Evolutionary conservation across 2,113 vertebrate species (phyloP).

Genomic region (Platanista minor): DNA sequence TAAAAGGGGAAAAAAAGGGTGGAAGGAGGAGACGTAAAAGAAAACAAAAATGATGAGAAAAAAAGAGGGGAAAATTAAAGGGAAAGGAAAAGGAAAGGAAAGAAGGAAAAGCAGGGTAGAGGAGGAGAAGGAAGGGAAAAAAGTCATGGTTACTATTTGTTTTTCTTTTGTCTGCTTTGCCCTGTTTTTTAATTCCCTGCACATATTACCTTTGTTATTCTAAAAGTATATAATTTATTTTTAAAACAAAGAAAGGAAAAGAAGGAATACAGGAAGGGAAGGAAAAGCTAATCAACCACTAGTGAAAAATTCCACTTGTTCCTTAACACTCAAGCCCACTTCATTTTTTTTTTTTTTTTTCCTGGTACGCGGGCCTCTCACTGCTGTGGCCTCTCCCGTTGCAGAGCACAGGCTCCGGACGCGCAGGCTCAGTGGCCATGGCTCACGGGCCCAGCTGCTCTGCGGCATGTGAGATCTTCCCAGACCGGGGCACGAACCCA

Average conservation of each 20-base stretch:
- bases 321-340: not conserved
- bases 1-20: no score
- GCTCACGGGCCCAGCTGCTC: no score
- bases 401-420: no score
- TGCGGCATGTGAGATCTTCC: no score
- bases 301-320: not conserved
- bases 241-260: not conserved
- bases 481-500: no score
- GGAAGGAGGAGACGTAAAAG: no score
- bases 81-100: not conserved
- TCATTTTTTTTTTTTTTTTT: no score
- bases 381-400: no score
- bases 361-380: no score
- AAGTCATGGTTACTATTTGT: no score
- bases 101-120: not conserved
- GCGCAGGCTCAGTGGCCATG: no score
- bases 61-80: not conserved
- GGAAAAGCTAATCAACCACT: not conserved
- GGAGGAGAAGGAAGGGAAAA: not conserved
- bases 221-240: not conserved
- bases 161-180: not conserved
- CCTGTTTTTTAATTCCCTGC: not conserved
- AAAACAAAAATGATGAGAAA: not conserved
- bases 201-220: not conserved
- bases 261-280: not conserved